Evolutionary conservation across 1,140 invertebrate species (phyloP), one percentile per base, ranked within the genome.

Genomic region (Lethocerus indicus): DNA sequence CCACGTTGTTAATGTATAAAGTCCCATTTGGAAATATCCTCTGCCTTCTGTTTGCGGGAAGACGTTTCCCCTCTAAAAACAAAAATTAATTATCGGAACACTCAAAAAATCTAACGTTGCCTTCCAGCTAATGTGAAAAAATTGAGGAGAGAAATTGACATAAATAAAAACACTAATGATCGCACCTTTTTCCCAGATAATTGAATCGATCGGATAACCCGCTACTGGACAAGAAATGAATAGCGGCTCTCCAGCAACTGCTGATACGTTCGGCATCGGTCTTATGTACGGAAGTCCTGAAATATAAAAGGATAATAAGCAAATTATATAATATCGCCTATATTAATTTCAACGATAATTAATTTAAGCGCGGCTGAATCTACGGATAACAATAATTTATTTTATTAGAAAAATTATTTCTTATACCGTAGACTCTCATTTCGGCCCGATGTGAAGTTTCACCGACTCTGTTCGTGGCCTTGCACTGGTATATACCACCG

Each of bases 21-120:
- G 73, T 76, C 27, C 79, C 79, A 58, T 82, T 78, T 29, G 67
- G 66, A 55, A 83, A 87, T 2, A 81, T 73, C 56, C 73, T 68
- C 57, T 82, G 78, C 57, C 78, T 68, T 62, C 80, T 73, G 60
- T 79, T 80, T n/a, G 73, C 71, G 2, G 79, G 79, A 35, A 83
- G 63, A 47, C 61, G 65, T 23, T 69, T 62, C 5, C 68, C 71
- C 57, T 76, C 79, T 81, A 57, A 46, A 61, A 60, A 20, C 18
- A 9, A 27, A 40, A 28, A 23, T 23, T 42, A 16, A 9, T 42
- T 42, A 24, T 42, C 23, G 23, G 16, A 42, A 42, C n/a, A n/a
- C n/a, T n/a, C n/a, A n/a, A n/a, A n/a, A n/a, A n/a, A n/a, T n/a
- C n/a, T n/a, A n/a, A n/a, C n/a, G n/a, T n/a, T n/a, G n/a, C n/a